Percentiles rank a stretch among this genome's conserved stretches.
These are phyloP conservation scores for Scaptomyza montana DNA, from an alignment of 1,140 invertebrate species.

Conservation along the genomic window DNA sequence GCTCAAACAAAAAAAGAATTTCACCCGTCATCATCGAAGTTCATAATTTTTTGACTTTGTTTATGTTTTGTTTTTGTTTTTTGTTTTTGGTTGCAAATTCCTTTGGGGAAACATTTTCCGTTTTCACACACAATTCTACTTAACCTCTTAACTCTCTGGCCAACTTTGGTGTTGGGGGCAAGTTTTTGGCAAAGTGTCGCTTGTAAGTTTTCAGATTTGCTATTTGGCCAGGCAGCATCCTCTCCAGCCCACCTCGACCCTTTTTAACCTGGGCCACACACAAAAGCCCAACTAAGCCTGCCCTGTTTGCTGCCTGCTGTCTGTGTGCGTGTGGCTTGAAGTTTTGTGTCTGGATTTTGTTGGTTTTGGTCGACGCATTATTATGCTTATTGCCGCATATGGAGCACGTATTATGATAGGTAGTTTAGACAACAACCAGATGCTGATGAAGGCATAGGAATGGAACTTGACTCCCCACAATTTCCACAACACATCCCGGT, in stretches of 20 bases:
- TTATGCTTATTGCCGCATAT: slow-evolving; percentile 63
- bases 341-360: slow-evolving; percentile 34
- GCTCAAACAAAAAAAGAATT: slow-evolving; percentile 10
- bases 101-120: slow-evolving; percentile 50
- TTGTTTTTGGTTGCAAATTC: slow-evolving; percentile 29
- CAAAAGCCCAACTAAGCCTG: slow-evolving; percentile 4
- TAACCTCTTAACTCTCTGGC: background rate
- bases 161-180: background rate
- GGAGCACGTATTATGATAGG: slow-evolving; percentile 64
- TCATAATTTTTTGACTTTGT: slow-evolving; percentile 34
- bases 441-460: background rate
- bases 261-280: slow-evolving; percentile 22
- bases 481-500: slow-evolving; percentile 15
- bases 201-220: slow-evolving; percentile 62
- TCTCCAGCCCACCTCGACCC: background rate
- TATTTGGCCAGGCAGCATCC: slow-evolving; percentile 15
- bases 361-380: slow-evolving; percentile 41
- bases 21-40: slow-evolving; percentile 47
- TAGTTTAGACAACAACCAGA: slow-evolving; percentile 34
- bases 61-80: background rate
- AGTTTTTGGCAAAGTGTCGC: slow-evolving; percentile 44
- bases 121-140: slow-evolving; percentile 58
- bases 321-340: slow-evolving; percentile 19
- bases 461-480: slow-evolving; percentile 15
- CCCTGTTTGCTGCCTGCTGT: background rate